A percentile compares a stretch with the other conserved stretches of the same genome.
Conservation (phyloP, 2,888 invertebrate genomes). For the Idaea biselata region DNA sequence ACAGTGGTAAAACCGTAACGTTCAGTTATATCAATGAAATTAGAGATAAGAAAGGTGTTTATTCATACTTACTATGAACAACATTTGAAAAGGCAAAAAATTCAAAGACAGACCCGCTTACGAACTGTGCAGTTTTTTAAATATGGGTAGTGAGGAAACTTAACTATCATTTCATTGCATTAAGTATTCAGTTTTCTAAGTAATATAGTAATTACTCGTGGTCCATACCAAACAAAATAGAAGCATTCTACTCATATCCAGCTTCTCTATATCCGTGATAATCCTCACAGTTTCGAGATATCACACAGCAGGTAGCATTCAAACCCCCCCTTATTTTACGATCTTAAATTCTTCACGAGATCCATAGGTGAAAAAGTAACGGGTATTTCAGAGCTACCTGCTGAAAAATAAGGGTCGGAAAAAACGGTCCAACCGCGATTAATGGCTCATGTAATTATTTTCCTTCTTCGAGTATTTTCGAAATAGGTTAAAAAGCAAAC, state of each 20-base stretch:
- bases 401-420: conserved; percentile 46
- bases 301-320: conserved; percentile 48
- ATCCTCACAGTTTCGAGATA: conserved; percentile 48
- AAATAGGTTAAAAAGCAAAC: conserved; percentile 15
- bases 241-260: conserved; percentile 23
- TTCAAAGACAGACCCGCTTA: no score
- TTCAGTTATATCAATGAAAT: no score
- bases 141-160: no score
- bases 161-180: no score
- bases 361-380: conserved; percentile 65
- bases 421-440: conserved; percentile 51
- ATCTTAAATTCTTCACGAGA: conserved; percentile 75
- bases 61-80: no score
- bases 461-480: conserved; percentile 15
- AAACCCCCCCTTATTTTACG: conserved; percentile 74
- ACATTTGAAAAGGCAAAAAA: no score
- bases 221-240: background rate
- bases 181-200: background rate
- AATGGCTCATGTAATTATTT: conserved; percentile 55
- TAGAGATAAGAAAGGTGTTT: no score
- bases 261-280: conserved; percentile 23
- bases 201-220: no score
- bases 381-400: conserved; percentile 52
- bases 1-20: no score
- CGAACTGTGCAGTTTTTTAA: no score